Evolutionary conservation across 2,113 vertebrate genomes (phyloP).

Genomic region (Salvelinus fontinalis): DNA sequence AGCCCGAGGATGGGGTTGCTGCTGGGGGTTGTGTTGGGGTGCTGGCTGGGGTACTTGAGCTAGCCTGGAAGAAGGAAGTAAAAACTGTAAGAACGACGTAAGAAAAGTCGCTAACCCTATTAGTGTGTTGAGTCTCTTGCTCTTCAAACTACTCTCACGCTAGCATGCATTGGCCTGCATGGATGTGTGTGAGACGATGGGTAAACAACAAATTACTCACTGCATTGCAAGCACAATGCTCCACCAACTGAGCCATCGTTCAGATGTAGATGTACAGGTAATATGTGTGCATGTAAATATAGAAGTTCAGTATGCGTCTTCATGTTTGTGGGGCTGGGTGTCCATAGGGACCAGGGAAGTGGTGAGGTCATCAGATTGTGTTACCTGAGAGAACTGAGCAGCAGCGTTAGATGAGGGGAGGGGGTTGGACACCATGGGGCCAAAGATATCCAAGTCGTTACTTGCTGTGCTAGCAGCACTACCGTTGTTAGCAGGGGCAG

Average conservation of each 20-base stretch:
- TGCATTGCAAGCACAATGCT: no score
- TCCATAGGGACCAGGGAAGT: background rate
- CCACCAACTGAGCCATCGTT: no score
- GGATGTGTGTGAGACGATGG: background rate
- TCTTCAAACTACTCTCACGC: no score
- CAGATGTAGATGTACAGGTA: no score
- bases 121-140: no score
- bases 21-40: conserved; percentile 69
- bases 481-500: conserved; percentile 77
- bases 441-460: conserved; percentile 96
- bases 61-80: conserved; percentile 68
- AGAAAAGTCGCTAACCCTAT: background rate
- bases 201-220: background rate
- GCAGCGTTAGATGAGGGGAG: conserved; percentile 80
- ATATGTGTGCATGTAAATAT: background rate
- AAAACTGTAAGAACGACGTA: background rate
- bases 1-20: conserved; percentile 34
- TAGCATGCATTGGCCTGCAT: no score
- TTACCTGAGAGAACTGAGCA: conserved; percentile 72
- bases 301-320: background rate
- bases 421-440: conserved; percentile 98
- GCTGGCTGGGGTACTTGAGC: conserved; percentile 76
- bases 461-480: conserved; percentile 72
- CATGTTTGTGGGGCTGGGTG: background rate
- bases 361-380: background rate